A percentile compares a stretch with the other conserved stretches of the same genome.
Conservation (phyloP, 2,797 vertebrate genomes). For the Alosa sapidissima region DNA sequence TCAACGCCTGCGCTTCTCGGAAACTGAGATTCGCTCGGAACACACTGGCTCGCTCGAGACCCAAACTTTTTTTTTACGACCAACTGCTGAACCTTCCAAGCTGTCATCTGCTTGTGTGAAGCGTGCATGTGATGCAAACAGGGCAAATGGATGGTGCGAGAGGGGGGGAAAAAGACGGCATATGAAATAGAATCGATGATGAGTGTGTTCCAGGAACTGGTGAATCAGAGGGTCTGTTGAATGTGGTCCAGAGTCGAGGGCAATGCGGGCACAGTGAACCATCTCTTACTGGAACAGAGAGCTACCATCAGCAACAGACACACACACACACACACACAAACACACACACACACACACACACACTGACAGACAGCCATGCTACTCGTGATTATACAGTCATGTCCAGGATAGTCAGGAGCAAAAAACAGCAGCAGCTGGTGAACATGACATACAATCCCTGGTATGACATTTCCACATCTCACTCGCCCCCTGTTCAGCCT, state of each 20-base stretch:
- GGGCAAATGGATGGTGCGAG: not conserved
- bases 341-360: constrained; percentile 3
- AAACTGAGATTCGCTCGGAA: not conserved
- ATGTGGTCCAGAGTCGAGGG: not conserved
- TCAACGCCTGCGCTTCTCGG: not conserved
- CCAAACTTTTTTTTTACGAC: not conserved
- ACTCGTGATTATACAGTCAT: constrained; percentile 16
- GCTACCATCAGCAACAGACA: constrained; percentile 4
- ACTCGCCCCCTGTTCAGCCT: not conserved
- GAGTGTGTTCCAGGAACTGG: constrained; percentile 12
- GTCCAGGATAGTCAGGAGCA: constrained; percentile 2
- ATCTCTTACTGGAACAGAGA: constrained; percentile 48
- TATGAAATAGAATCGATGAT: constrained; percentile 9
- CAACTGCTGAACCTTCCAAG: not conserved
- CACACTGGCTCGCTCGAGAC: not conserved
- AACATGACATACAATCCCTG: constrained; percentile 45
- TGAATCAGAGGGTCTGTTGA: constrained; percentile 20
- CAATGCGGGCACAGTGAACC: not conserved
- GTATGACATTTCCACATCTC: constrained; percentile 33
- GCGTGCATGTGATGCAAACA: not conserved
- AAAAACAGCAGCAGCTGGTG: constrained; percentile 55
- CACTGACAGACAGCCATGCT: constrained; percentile 12
- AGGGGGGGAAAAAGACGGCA: not conserved
- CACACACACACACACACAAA: constrained; percentile 26
- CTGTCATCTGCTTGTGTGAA: not conserved